Base-by-base conservation (phyloP, 2,113 vertebrate genomes). In the Perccottus glenii region DNA sequence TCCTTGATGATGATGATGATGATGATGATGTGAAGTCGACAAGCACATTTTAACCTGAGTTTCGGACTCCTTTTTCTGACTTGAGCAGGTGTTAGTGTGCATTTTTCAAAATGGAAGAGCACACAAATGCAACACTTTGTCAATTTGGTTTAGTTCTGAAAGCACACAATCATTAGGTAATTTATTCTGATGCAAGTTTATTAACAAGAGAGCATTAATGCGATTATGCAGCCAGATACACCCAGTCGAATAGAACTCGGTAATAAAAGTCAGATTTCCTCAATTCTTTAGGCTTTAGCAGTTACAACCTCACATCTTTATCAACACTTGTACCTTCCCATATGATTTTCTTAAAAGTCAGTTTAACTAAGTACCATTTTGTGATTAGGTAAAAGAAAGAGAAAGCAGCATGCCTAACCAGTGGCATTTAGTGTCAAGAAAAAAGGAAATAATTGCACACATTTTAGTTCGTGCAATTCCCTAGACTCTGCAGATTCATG, bases 401-500 rank as follows among this genome's bases (percentile, higher is more conserved):
- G 67, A 67, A 67, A 19, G 56, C 52, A 72, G 64, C 67, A 52
- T 15, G 64, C 66, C 71, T 62, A 70, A 64, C 44, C 6, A 79
- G 70, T 67, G 76, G 46, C 71, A 11, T 48, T 81, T 71, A 68
- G 65, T 69, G 70, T 74, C 75, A 79, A 73, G 78, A 78, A 75
- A 85, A 89, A 82, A 79, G 81, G 77, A 86, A 88, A 85, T 89
- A 83, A 90, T 89, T 87, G 82, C 87, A 83, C 84, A 81, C 80
- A 83, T 82, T 91, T 91, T 86, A 87, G 89, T 91, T 90, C 80
- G 78, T 59, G 52, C 66, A 47, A 84, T 85, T 90, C 89, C 92
- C 88, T 67, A 1, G 78, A 49, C 81, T 78, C 58, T 46, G 73
- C 67, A 66, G 73, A 51, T 67, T 40, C 1, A 16, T 46, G 32